Evolutionary conservation across 37 sponge, comb jelly and placozoan genomes (phyloP), one percentile per base, ranked within the genome.

Genomic region (Agelas oroides): DNA sequence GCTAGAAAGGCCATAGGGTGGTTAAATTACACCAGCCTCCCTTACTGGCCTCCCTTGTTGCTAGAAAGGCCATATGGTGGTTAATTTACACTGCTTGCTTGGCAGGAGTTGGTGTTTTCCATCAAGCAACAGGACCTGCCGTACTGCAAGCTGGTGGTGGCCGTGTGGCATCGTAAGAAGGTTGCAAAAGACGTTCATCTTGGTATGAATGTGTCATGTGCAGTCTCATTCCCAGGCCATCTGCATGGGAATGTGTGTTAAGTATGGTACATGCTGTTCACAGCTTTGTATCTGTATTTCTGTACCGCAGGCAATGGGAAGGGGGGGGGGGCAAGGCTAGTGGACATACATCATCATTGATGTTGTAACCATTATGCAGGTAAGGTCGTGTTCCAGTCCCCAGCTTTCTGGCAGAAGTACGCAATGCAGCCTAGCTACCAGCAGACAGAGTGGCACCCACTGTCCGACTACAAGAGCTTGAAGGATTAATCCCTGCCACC

Each of bases 131-230:
- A 19, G 21, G 53, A 84, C 1, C 63, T 84, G 15, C 18, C 14
- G 34, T 53, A 35, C 66, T 53, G 55, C 56, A 31, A 14, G 5
- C 33, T 84, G 63, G 19, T 34, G 18, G 36, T 84, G 23, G 14
- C 75, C 23, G 73, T 84, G 55, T 66, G 65, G 75, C 75, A 84
- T 27, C 84, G 65, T 37, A 73, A 24, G 31, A 27, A 63, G 18
- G 5, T 84, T 46, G 46, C 6, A 25, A 73, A 64, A 39, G 66
- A 75, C 52, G 41, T 59, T 1, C 53, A 19, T 1, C 21, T 84
- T 3, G 75, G 84, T 20, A 46, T 46, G 46, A 12, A 8, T 46
- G 46, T 46, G 46, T 46, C 46, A 46, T 3, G 46, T 46, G 46
- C n/a, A n/a, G n/a, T n/a, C n/a, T n/a, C n/a, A n/a, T n/a, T n/a